Percentiles rank a stretch among this genome's conserved stretches.
Conservation (phyloP, 2,797 vertebrate species). For the Novumbra hubbsi region DNA sequence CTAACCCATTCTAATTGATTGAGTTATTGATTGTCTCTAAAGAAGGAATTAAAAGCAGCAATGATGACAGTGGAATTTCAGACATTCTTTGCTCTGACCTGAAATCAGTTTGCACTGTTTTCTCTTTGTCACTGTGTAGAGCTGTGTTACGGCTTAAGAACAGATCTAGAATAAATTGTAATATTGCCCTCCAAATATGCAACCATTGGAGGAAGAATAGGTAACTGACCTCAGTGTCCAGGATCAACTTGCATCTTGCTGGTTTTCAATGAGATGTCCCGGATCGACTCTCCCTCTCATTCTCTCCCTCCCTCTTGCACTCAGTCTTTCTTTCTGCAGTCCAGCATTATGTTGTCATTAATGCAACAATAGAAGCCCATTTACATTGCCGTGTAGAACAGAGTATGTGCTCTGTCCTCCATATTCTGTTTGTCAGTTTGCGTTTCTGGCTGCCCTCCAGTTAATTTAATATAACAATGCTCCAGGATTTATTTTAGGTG, state of each 20-base stretch:
- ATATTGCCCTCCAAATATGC: no score
- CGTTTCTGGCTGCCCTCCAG: slow-evolving; percentile 79
- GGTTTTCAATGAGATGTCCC: not conserved
- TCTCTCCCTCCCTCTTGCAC: slow-evolving; percentile 33
- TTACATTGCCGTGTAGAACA: slow-evolving; percentile 74
- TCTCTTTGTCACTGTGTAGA: slow-evolving; percentile 31
- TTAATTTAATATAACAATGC: slow-evolving; percentile 86
- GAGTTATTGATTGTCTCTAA: slow-evolving; percentile 71
- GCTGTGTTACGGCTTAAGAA: slow-evolving; percentile 22
- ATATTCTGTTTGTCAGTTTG: slow-evolving; percentile 72
- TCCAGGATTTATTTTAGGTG: slow-evolving; percentile 69
- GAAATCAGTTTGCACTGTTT: slow-evolving; percentile 3
- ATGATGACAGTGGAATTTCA: slow-evolving; percentile 38
- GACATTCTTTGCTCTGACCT: slow-evolving; percentile 22
- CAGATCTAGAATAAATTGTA: slow-evolving; percentile 6
- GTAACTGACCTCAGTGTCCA: not conserved
- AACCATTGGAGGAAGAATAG: not conserved
- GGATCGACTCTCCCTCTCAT: slow-evolving; percentile 27
- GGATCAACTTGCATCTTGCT: not conserved
- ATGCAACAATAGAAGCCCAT: slow-evolving; percentile 81
- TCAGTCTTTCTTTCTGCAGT: slow-evolving; percentile 51
- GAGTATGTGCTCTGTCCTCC: slow-evolving; percentile 70
- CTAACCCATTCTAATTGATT: slow-evolving; percentile 79
- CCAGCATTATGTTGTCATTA: slow-evolving; percentile 78
- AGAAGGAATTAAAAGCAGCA: slow-evolving; percentile 66